Conservation (phyloP, 2,797 vertebrate species). For the Parambassis ranga region DNA sequence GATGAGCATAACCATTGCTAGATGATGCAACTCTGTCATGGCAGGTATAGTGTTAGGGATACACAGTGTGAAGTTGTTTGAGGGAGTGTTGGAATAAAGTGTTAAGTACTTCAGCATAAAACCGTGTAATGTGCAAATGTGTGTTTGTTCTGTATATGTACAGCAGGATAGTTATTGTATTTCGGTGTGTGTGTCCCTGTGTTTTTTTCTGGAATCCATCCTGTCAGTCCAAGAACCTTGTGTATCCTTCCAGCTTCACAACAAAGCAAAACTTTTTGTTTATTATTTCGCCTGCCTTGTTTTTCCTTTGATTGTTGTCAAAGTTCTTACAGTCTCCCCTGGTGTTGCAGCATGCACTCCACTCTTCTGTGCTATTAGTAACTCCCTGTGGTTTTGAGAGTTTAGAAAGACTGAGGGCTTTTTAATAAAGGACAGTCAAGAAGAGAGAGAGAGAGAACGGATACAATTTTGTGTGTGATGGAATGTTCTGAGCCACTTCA, state of each 20-base stretch:
- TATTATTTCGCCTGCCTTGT: conserved; percentile 51
- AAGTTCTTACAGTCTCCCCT: conserved; percentile 30
- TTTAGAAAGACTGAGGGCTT: conserved; percentile 31
- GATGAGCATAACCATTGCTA: too few relatives aligned
- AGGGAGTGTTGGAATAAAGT: too few relatives aligned
- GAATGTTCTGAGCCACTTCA: conserved; percentile 29
- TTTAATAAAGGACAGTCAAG: conserved; percentile 24
- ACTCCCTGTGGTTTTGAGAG: conserved; percentile 34
- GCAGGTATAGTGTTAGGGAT: too few relatives aligned
- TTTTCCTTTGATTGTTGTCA: conserved; percentile 56
- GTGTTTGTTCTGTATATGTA: too few relatives aligned
- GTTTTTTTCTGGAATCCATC: conserved; percentile 40
- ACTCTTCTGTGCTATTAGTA: conserved; percentile 37
- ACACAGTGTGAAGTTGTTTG: too few relatives aligned
- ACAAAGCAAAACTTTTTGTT: conserved; percentile 53
- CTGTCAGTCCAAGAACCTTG: conserved; percentile 35
- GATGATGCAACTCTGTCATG: too few relatives aligned
- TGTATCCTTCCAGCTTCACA: conserved; percentile 20
- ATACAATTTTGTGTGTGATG: conserved; percentile 36
- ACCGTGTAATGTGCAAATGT: too few relatives aligned
- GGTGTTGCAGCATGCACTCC: conserved; percentile 12
- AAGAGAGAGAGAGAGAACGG: conserved; percentile 5
- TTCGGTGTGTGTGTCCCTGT: neutral
- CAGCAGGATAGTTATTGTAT: neutral
- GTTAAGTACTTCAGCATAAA: too few relatives aligned